These are phyloP conservation scores for Zhengitettix transpicula DNA, from an alignment of 2,888 invertebrate genomes.

Conservation along the genomic window DNA sequence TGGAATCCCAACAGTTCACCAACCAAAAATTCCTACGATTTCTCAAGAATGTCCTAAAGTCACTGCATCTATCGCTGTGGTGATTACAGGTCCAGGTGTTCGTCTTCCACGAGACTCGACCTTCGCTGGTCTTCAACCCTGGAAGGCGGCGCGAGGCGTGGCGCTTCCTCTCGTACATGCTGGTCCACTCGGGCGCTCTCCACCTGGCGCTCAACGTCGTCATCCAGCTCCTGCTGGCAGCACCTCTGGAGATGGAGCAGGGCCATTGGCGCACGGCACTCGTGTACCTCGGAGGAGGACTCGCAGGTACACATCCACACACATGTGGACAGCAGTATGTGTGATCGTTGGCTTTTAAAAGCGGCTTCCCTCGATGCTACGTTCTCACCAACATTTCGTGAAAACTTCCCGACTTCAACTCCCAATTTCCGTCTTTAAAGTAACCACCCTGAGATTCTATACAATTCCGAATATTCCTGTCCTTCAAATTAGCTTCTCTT, in stretches of 20 bases:
- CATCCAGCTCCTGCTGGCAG: slow-evolving; percentile 41
- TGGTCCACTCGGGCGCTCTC: slow-evolving; percentile 56
- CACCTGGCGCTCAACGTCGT: slow-evolving; percentile 63
- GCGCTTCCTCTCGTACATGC: slow-evolving; percentile 65
- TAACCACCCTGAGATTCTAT: no score
- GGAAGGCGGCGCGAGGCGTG: slow-evolving; percentile 51
- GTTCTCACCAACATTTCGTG: no score
- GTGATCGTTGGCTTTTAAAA: no score
- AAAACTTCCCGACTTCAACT: no score
- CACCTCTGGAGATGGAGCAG: slow-evolving; percentile 47
- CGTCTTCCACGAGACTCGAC: slow-evolving; percentile 13
- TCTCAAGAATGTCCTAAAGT: no score
- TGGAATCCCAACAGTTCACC: no score
- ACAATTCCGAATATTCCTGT: no score
- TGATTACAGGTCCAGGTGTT: slow-evolving; percentile 18
- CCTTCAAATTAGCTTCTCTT: no score
- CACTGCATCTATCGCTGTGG: not conserved
- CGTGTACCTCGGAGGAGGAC: slow-evolving; percentile 59
- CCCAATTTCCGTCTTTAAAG: no score
- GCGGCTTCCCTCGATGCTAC: no score
- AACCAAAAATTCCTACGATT: no score
- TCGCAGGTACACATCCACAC: slow-evolving; percentile 33
- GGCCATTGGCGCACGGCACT: slow-evolving; percentile 49
- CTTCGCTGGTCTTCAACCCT: slow-evolving; percentile 39
- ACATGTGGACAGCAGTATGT: no score